A percentile compares a stretch with the other conserved stretches of the same genome.
These are phyloP conservation scores for Aporophyla lueneburgensis DNA, from an alignment of 2,888 invertebrate species.

Conservation along the genomic window DNA sequence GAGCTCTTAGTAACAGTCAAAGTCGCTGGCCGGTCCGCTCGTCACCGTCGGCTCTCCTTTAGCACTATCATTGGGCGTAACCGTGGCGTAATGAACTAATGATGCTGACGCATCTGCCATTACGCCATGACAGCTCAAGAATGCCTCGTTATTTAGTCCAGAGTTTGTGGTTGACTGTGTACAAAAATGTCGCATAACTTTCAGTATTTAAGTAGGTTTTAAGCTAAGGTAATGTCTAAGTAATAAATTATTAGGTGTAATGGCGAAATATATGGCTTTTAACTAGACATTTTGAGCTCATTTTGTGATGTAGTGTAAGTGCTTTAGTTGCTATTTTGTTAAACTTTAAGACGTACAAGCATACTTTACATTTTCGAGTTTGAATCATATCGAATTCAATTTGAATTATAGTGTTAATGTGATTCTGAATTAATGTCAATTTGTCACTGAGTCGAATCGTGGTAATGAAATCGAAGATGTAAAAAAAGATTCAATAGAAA, in stretches of 20 bases:
- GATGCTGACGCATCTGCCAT: constrained; percentile 85
- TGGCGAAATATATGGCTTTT: not conserved
- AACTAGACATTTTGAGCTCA: not conserved
- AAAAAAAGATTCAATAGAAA: not conserved
- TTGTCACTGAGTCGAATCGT: not conserved
- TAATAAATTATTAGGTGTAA: constrained; percentile 21
- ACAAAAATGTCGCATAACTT: constrained; percentile 43
- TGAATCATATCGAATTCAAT: not conserved
- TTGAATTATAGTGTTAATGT: not conserved
- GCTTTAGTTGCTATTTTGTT: not conserved
- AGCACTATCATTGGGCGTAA: constrained; percentile 78
- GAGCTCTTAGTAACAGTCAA: not conserved
- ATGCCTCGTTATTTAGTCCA: constrained; percentile 67
- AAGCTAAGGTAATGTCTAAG: not conserved
- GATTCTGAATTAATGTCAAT: not conserved
- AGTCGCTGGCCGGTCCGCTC: constrained; percentile 10
- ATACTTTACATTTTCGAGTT: not conserved
- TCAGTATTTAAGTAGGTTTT: constrained; percentile 15
- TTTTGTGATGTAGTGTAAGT: not conserved
- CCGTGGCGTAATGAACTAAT: constrained; percentile 85
- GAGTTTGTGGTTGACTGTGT: constrained; percentile 14
- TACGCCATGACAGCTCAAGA: constrained; percentile 71
- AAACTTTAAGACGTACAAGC: not conserved
- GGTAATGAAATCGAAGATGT: not conserved
- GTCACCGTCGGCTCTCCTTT: constrained; percentile 21